These are phyloP conservation scores for Eupithecia inturbata DNA, from an alignment of 2,888 invertebrate species.

Conservation along the genomic window DNA sequence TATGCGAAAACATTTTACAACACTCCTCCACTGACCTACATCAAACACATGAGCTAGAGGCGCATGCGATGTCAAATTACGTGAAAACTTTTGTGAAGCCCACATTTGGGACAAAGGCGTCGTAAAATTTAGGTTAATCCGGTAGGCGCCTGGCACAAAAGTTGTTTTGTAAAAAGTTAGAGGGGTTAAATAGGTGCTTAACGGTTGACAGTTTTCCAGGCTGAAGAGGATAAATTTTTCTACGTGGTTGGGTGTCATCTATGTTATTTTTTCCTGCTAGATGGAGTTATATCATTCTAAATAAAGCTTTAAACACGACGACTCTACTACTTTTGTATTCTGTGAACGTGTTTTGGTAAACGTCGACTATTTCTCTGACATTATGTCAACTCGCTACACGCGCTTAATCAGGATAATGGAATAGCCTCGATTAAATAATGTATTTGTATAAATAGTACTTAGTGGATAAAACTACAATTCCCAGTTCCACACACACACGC, in stretches of 20 bases:
- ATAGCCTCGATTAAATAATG: neutral
- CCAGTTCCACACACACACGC: neutral
- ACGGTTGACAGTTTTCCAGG: constrained; percentile 4
- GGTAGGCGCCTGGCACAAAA: constrained; percentile 16
- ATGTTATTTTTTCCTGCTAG: neutral
- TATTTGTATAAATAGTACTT: neutral
- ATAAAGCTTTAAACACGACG: neutral
- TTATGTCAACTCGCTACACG: neutral
- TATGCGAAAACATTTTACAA: constrained; percentile 29
- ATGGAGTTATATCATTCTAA: neutral
- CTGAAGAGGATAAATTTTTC: constrained; percentile 5
- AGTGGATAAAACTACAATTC: neutral
- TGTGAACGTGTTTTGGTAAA: neutral
- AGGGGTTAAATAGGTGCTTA: constrained; percentile 5
- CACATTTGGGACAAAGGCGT: constrained; percentile 8
- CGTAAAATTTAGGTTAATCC: constrained; percentile 15
- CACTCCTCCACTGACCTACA: constrained; percentile 22
- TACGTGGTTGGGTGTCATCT: neutral
- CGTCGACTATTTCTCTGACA: neutral
- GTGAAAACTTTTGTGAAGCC: constrained; percentile 11
- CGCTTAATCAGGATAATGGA: neutral
- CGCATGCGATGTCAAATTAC: constrained; percentile 20
- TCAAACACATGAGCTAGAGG: constrained; percentile 7
- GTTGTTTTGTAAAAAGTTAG: constrained; percentile 16
- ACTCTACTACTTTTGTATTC: neutral